phyloP scores from a whole-genome alignment of 1,140 invertebrate genomes.

The Zaprionus africanus region DNA sequence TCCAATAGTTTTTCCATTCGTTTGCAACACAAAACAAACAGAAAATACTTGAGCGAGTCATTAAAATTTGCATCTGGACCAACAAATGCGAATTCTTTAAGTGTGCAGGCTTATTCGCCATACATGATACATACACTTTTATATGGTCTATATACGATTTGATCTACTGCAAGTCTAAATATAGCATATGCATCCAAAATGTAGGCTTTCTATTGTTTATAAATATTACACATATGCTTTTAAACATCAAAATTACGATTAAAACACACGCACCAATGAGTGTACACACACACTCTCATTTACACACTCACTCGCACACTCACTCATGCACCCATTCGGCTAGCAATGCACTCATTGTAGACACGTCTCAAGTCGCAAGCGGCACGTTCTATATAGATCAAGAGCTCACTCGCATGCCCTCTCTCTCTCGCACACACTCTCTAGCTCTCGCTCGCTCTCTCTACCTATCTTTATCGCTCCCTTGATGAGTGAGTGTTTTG shows the following conservation, averaged over 20 bases:
- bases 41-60: not conserved
- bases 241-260: constrained; percentile 39
- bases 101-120: too few species aligned
- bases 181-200: constrained; percentile 17
- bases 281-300: constrained; percentile 7
- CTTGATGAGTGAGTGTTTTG: constrained; percentile 24
- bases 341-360: not conserved
- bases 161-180: not conserved
- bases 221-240: constrained; percentile 36
- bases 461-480: constrained; percentile 16
- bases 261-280: constrained; percentile 24
- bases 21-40: not conserved
- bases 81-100: not conserved
- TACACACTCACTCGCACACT: constrained; percentile 5
- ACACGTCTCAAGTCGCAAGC: not conserved
- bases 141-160: not conserved
- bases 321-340: constrained; percentile 12
- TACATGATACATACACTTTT: not conserved
- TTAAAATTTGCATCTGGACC: not conserved
- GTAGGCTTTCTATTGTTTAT: constrained; percentile 39
- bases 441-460: constrained; percentile 2
- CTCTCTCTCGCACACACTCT: not conserved
- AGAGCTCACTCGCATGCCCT: not conserved
- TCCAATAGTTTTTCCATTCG: too few species aligned
- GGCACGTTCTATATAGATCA: constrained; percentile 47